These are phyloP conservation scores for Autographa pulchrina DNA, from an alignment of 2,888 invertebrate genomes.

Conservation along the genomic window DNA sequence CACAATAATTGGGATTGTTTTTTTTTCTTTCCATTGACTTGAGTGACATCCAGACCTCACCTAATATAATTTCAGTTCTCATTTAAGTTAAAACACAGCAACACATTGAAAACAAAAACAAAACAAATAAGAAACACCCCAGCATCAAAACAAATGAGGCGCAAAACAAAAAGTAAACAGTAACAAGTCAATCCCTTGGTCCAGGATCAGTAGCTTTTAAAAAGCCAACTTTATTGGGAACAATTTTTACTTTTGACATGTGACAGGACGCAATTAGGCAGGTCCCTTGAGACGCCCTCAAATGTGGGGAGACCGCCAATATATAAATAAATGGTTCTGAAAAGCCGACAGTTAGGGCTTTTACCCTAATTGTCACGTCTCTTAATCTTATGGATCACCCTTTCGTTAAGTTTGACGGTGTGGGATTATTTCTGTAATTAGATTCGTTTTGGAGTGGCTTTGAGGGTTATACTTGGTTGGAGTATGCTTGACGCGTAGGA, in stretches of 20 bases:
- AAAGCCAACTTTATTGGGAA: constrained; percentile 30
- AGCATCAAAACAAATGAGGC: constrained; percentile 21
- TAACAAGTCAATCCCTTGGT: constrained; percentile 16
- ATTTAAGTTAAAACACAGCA: not conserved
- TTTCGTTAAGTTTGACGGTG: constrained; percentile 53
- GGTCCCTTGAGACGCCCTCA: constrained; percentile 30
- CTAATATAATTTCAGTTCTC: not conserved
- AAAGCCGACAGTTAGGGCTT: constrained; percentile 55
- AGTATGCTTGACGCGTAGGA: constrained; percentile 28
- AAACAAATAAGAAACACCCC: not conserved
- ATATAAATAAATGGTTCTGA: constrained; percentile 55
- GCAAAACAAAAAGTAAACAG: constrained; percentile 17
- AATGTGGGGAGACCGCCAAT: constrained; percentile 49
- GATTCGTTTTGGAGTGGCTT: constrained; percentile 46
- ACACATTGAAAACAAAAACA: not conserved
- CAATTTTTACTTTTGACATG: constrained; percentile 34
- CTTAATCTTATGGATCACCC: constrained; percentile 61
- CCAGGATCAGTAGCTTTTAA: constrained; percentile 39
- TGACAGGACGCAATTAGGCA: constrained; percentile 53
- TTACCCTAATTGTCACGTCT: constrained; percentile 64
- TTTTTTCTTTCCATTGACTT: not conserved
- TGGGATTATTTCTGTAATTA: constrained; percentile 61
- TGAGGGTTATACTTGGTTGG: constrained; percentile 31
- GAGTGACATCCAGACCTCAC: not conserved
- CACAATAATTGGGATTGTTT: not conserved